Evolutionary conservation across 2,888 invertebrate species (phyloP).

Genomic region (Cyclophora punctaria): DNA sequence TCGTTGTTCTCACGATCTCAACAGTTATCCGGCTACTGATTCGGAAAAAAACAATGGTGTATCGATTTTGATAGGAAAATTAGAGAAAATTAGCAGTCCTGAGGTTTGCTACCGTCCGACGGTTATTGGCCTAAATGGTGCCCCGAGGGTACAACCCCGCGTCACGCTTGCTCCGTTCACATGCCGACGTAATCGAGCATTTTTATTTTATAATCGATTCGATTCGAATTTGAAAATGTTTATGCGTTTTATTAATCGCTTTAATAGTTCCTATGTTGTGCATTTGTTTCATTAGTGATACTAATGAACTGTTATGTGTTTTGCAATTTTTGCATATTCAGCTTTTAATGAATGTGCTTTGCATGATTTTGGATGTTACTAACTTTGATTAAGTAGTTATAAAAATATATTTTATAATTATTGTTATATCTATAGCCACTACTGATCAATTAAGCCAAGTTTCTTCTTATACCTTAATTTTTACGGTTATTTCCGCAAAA

Average conservation of each 20-base stretch:
- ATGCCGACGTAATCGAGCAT: slow-evolving; percentile 27
- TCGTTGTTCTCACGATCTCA: slow-evolving; percentile 56
- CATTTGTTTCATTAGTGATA: too few relatives aligned
- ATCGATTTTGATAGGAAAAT: slow-evolving; percentile 73
- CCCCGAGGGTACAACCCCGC: slow-evolving; percentile 55
- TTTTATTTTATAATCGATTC: slow-evolving; percentile 5
- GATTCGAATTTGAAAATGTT: slow-evolving; percentile 5
- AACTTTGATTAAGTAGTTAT: too few relatives aligned
- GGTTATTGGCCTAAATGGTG: slow-evolving; percentile 70
- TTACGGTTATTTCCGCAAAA: too few relatives aligned
- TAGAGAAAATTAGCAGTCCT: slow-evolving; percentile 69
- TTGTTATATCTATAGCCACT: too few relatives aligned
- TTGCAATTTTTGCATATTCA: too few relatives aligned
- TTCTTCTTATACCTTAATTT: too few relatives aligned
- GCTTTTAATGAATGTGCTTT: too few relatives aligned
- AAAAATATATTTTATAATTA: too few relatives aligned
- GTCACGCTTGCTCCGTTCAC: slow-evolving; percentile 64
- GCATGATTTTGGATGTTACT: too few relatives aligned
- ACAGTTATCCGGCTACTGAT: slow-evolving; percentile 57
- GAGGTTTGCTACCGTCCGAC: slow-evolving; percentile 63
- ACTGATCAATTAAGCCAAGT: too few relatives aligned
- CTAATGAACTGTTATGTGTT: too few relatives aligned
- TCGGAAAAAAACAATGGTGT: slow-evolving; percentile 49
- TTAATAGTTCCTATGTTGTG: too few relatives aligned
- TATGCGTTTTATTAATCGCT: not conserved